Evolutionary conservation across 2,888 invertebrate genomes (phyloP).

Genomic region (Shargacucullia verbasci): DNA sequence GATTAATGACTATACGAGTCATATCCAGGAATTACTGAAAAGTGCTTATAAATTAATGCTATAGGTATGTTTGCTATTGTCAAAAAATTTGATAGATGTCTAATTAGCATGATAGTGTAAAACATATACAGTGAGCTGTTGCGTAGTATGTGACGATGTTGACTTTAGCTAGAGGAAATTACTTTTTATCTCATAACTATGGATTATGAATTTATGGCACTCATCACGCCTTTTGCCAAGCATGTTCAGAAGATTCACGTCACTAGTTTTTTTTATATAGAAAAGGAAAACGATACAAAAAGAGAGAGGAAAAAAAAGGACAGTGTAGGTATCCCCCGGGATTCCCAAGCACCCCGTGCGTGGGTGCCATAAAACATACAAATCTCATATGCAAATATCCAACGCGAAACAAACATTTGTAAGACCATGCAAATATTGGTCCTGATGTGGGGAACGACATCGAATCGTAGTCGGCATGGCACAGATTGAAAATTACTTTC

Average conservation of each 20-base stretch:
- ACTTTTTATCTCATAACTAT: too few species aligned
- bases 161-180: too few species aligned
- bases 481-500: too few species aligned
- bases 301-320: slow-evolving; percentile 1
- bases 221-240: too few species aligned
- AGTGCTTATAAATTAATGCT: slow-evolving; percentile 24
- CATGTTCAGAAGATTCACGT: too few species aligned
- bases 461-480: background rate
- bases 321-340: background rate
- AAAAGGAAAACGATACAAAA: background rate
- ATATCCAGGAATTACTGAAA: background rate
- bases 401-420: slow-evolving; percentile 31
- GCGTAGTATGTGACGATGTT: too few species aligned
- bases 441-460: slow-evolving; percentile 10
- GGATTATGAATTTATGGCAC: too few species aligned
- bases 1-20: slow-evolving; percentile 4
- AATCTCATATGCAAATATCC: slow-evolving; percentile 28
- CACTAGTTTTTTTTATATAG: too few species aligned
- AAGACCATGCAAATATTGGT: slow-evolving; percentile 31
- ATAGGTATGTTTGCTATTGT: slow-evolving; percentile 11
- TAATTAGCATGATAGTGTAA: background rate
- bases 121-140: too few species aligned
- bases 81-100: slow-evolving; percentile 30
- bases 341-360: slow-evolving; percentile 14
- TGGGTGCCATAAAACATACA: slow-evolving; percentile 26